Evolutionary conservation across 2,888 invertebrate species (phyloP).

Genomic region (Tipula helvola): DNA sequence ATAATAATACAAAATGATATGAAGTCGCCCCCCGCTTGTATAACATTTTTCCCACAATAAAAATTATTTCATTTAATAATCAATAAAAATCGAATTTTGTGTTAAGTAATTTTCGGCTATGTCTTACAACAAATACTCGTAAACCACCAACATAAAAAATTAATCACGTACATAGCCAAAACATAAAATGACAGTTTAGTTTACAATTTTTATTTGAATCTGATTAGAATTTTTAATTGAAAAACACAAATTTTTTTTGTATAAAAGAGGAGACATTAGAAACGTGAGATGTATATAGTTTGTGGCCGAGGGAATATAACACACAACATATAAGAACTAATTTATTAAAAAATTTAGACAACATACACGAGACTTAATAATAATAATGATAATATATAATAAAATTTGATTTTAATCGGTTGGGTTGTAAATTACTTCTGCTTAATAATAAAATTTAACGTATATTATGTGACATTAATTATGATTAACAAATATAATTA

Average conservation of each 20-base stretch:
- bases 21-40: neutral
- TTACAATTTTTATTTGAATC: slow-evolving; percentile 8
- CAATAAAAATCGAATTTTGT: neutral
- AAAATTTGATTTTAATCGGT: slow-evolving; percentile 11
- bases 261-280: slow-evolving; percentile 8
- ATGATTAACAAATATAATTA: slow-evolving; percentile 4
- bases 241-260: neutral
- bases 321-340: neutral
- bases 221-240: slow-evolving; percentile 10
- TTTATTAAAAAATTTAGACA: slow-evolving; percentile 1
- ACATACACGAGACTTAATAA: slow-evolving; percentile 7
- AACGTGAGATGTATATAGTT: neutral
- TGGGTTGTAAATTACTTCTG: slow-evolving; percentile 8
- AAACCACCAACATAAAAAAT: neutral
- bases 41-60: slow-evolving; percentile 6
- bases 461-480: slow-evolving; percentile 11
- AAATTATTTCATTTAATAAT: slow-evolving; percentile 6
- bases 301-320: neutral
- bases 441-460: neutral
- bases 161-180: slow-evolving; percentile 8
- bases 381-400: neutral
- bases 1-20: neutral
- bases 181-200: slow-evolving; percentile 10
- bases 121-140: neutral
- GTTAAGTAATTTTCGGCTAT: neutral